phyloP scores from a whole-genome alignment of 2,888 invertebrate genomes.

The Endotricha flammealis region DNA sequence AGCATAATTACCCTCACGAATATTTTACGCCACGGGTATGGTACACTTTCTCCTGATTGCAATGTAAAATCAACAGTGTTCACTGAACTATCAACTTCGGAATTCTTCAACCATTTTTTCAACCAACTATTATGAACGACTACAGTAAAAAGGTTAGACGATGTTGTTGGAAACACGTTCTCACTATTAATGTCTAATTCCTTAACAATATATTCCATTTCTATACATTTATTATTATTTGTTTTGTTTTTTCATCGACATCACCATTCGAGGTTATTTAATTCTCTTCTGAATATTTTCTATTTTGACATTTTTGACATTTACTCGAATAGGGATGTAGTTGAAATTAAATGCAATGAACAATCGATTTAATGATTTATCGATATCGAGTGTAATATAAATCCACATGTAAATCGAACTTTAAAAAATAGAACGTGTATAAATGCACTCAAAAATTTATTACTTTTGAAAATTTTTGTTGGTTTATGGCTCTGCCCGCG shows the following conservation, averaged over 20 bases:
- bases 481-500: too few species aligned
- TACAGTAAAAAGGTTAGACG: conserved; percentile 79
- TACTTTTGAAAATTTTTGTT: too few species aligned
- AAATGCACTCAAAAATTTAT: too few species aligned
- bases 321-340: conserved; percentile 10
- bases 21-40: conserved; percentile 77
- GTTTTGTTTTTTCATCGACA: too few species aligned
- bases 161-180: conserved; percentile 78
- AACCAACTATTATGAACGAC: conserved; percentile 84
- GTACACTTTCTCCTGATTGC: conserved; percentile 74
- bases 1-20: conserved; percentile 77
- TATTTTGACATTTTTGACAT: conserved; percentile 24
- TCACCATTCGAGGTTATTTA: too few species aligned
- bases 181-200: conserved; percentile 85
- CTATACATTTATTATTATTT: conserved; percentile 23
- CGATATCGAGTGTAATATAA: too few species aligned
- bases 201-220: conserved; percentile 83
- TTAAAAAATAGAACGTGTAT: too few species aligned
- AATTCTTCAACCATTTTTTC: conserved; percentile 77
- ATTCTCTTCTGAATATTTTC: too few species aligned
- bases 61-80: conserved; percentile 62
- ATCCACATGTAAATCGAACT: too few species aligned
- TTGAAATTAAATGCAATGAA: conserved; percentile 7
- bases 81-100: conserved; percentile 56
- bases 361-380: too few species aligned